Conservation (phyloP, 2,888 invertebrate species). For the Lycia hirtaria region DNA sequence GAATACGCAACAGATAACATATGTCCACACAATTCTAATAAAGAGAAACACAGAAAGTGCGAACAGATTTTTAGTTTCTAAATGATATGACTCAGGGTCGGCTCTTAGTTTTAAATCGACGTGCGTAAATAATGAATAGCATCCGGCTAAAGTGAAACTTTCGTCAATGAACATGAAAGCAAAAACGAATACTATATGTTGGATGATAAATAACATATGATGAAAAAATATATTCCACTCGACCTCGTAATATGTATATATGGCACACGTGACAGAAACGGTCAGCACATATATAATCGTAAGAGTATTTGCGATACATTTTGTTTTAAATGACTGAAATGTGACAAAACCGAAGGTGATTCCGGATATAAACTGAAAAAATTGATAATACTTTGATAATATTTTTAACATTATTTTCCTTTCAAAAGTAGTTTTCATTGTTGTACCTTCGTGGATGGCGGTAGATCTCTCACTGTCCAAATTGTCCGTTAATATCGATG, state of each 20-base stretch:
- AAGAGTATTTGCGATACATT: neutral
- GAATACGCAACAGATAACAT: neutral
- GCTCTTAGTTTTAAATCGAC: neutral
- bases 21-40: neutral
- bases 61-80: neutral
- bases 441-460: neutral
- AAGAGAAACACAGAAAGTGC: neutral
- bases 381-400: neutral
- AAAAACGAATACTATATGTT: neutral
- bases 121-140: neutral
- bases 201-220: neutral
- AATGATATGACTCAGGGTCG: neutral
- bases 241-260: neutral
- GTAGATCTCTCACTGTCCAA: neutral
- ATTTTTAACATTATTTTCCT: neutral
- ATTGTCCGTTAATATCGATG: no score
- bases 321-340: slow-evolving; percentile 1
- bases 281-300: neutral
- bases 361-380: neutral
- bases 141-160: neutral
- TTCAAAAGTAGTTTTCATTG: neutral
- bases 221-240: neutral
- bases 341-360: slow-evolving; percentile 1
- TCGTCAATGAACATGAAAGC: neutral
- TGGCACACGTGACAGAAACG: neutral